Evolutionary conservation across 2,888 invertebrate species (phyloP).

Genomic region (Mystacides longicornis): DNA sequence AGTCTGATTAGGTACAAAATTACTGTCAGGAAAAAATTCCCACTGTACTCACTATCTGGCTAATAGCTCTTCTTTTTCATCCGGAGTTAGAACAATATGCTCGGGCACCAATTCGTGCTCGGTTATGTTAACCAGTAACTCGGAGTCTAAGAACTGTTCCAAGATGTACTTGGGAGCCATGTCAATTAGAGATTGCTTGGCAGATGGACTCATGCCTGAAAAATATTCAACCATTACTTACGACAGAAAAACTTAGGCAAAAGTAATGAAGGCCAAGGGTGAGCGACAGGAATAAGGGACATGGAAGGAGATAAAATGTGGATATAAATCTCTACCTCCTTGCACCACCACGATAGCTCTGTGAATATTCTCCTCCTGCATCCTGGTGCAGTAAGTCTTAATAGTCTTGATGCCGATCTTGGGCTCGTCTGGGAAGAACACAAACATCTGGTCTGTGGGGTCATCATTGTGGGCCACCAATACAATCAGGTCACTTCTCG

Average conservation of each 20-base stretch:
- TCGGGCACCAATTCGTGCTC: constrained; percentile 98
- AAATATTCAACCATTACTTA: too few species aligned
- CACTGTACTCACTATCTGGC: constrained; percentile 87
- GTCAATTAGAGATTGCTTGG: constrained; percentile 92
- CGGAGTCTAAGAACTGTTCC: constrained; percentile 92
- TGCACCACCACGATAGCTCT: constrained; percentile 98
- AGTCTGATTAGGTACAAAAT: too few species aligned
- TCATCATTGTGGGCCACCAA: constrained; percentile 99
- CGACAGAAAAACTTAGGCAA: too few species aligned
- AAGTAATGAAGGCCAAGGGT: too few species aligned
- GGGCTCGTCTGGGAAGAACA: constrained; percentile 98
- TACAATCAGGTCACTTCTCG: constrained; percentile 90
- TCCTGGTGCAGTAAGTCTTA: constrained; percentile 96
- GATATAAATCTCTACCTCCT: constrained; percentile 59
- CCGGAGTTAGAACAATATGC: constrained; percentile 96
- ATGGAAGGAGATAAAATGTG: too few species aligned
- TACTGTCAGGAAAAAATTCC: too few species aligned
- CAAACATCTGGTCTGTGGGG: constrained; percentile 99
- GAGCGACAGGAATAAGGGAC: too few species aligned
- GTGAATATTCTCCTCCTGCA: constrained; percentile 99
- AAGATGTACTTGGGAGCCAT: constrained; percentile 99
- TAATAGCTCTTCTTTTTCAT: constrained; percentile 93
- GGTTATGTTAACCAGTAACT: constrained; percentile 94
- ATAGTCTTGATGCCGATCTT: constrained; percentile 99
- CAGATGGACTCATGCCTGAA: constrained; percentile 95